Conservation (phyloP, 2,113 vertebrate genomes). For the Amphiprion percula region DNA sequence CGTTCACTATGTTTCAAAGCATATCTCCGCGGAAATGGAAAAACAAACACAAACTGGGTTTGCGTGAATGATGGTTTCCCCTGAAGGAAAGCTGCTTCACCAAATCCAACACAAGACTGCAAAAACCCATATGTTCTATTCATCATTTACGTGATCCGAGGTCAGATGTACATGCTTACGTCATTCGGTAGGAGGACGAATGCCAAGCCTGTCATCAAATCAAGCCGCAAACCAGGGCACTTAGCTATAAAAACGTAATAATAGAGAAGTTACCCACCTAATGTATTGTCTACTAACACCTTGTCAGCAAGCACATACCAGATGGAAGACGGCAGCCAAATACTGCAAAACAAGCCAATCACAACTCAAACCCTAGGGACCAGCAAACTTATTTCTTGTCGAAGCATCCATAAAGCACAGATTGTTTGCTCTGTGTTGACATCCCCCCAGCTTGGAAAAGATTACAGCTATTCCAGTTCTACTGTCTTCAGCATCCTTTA, state of each 20-base stretch:
- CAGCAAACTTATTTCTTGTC: constrained; percentile 49
- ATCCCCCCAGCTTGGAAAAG: constrained; percentile 45
- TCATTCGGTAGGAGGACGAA: constrained; percentile 37
- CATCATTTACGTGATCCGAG: constrained; percentile 30
- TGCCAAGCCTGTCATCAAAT: constrained; percentile 39
- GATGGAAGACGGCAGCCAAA: constrained; percentile 43
- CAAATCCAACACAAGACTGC: constrained; percentile 31
- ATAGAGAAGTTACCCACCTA: constrained; percentile 22
- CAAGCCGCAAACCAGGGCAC: constrained; percentile 17
- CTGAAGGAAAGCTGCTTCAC: background rate
- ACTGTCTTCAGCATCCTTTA: constrained; percentile 34
- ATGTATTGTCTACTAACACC: constrained; percentile 58
- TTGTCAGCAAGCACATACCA: constrained; percentile 56
- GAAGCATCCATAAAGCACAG: constrained; percentile 43
- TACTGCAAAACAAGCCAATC: constrained; percentile 35
- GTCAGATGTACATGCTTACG: constrained; percentile 27
- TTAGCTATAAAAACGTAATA: constrained; percentile 33
- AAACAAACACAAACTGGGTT: constrained; percentile 50
- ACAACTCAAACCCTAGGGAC: constrained; percentile 36
- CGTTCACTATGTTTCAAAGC: constrained; percentile 53
- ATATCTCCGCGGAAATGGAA: constrained; percentile 46
- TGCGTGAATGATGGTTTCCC: constrained; percentile 50
- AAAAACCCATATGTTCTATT: constrained; percentile 43
- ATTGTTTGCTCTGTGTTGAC: constrained; percentile 57
- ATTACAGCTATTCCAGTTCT: constrained; percentile 33